Base-by-base conservation (phyloP, 1,140 invertebrate species). In the Battus philenor region DNA sequence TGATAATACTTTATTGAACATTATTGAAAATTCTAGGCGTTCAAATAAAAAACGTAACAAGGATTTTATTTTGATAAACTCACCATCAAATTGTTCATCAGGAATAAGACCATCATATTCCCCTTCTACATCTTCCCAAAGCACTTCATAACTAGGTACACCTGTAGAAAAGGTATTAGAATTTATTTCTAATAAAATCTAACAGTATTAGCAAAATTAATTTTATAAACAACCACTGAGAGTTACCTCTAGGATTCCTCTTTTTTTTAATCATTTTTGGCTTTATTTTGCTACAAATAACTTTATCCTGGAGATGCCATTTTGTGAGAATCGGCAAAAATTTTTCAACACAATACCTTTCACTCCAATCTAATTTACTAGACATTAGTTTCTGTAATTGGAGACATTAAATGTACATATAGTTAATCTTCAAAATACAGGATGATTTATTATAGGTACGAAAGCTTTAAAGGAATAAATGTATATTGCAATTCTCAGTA, bases 271-370 rank as follows among this genome's bases (percentile, higher is more conserved):
- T 84, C 24, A 38, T 29, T 20, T 58, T 43, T 2, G 77, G 74
- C 51, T 62, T 55, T 11, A 84, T 53, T n/a, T 72, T 75, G 41
- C 61, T 57, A 17, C 41, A 41, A 9, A 66, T 49, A 1, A 84
- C 66, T 20, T 54, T 27, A 9, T 75, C 67, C 48, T 75, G 76
- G 8, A 84, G 53, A 50, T 84, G 80, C 70, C 68, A 81, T 44
- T 93, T 88, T 1, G 92, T 94, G 2, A 93, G 65, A 7, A 96
- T 66, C 0, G 93, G 92, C 41, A 95, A 86, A 50, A 94, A 91
- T 77, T 95, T 95, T 54, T 91, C 89, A 46, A 94, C 90, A 26
- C 91, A 88, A 67, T 95, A 94, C 12, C 90, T 87, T 64, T 91
- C 88, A n/a, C 91, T 88, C 94, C 94, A 96, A 45, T 87, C 85